Evolutionary conservation across 2,888 invertebrate species (phyloP), one percentile per base, ranked within the genome.

Genomic region (Amiota communis): DNA sequence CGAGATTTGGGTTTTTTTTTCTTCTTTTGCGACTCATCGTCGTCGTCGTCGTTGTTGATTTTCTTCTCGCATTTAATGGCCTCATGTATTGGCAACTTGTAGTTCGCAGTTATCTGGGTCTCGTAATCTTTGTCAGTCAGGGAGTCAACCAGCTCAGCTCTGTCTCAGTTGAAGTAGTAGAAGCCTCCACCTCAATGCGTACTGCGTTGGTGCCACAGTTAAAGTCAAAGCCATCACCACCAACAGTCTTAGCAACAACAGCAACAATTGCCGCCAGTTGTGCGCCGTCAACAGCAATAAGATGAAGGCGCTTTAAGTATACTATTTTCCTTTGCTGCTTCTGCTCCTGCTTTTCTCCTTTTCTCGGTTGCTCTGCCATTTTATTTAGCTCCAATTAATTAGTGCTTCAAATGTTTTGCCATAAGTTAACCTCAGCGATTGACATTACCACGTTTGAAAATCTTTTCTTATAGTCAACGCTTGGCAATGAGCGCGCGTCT

Each of bases 341-440:
- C 78, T 79, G 80, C 83, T 83, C 83, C 83, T 85, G 81, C 83
- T 83, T 81, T 81, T 80, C 80, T 77, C 6, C 36, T 36, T 36
- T 36, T 36, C 36, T 36, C 36, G 6, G 36, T 36, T 36, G 36
- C 36, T 23, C 67, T 82, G 84, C 86, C 87, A 87, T 88, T 88
- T 88, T 88, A 88, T 88, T 88, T 88, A 88, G 88, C 86, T 88
- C 88, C 88, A 88, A 88, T 88, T 88, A 88, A 88, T 88, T 88
- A 88, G 88, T 88, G 88, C 88, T 87, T 88, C 88, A 88, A 88
- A 88, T 88, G 88, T 88, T 87, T 86, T 87, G 88, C 88, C 88
- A 88, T 88, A 88, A 88, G 88, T 88, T 88, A 86, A 84, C 83
- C 84, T 84, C 83, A 81, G 81, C 84, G 84, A 83, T 83, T 83